Evolutionary conservation across 2,797 vertebrate genomes (phyloP).

Genomic region (Cyclopterus lumpus): DNA sequence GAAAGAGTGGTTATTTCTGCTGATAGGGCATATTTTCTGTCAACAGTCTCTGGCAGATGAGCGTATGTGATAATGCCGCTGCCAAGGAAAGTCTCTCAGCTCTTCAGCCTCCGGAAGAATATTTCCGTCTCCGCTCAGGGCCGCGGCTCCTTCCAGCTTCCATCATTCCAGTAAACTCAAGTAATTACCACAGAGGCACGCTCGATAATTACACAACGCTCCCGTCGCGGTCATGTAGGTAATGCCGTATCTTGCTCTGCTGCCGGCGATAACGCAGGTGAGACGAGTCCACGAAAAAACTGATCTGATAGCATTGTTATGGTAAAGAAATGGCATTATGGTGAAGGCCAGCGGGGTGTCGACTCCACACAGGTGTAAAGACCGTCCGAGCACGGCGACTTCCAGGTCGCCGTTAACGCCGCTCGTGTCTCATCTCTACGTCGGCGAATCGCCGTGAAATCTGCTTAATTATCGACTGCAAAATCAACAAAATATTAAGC

Average conservation of each 20-base stretch:
- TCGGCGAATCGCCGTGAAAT: slow-evolving; percentile 65
- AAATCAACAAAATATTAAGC: slow-evolving; percentile 66
- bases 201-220: slow-evolving; percentile 82
- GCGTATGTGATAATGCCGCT: slow-evolving; percentile 76
- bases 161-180: slow-evolving; percentile 79
- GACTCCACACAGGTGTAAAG: slow-evolving; percentile 49
- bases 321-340: slow-evolving; percentile 70
- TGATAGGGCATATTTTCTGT: slow-evolving; percentile 82
- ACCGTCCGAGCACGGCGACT: not conserved
- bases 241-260: slow-evolving; percentile 78
- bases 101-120: slow-evolving; percentile 71
- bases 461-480: slow-evolving; percentile 65
- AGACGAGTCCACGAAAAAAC: slow-evolving; percentile 82
- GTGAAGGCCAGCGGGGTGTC: slow-evolving; percentile 39
- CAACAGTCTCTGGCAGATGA: slow-evolving; percentile 82
- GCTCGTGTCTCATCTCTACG: slow-evolving; percentile 40
- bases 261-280: slow-evolving; percentile 83
- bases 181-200: slow-evolving; percentile 84
- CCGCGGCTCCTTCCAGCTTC: slow-evolving; percentile 47
- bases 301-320: slow-evolving; percentile 78
- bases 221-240: slow-evolving; percentile 78
- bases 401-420: slow-evolving; percentile 10
- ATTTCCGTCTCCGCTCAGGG: slow-evolving; percentile 63
- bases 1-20: slow-evolving; percentile 75
- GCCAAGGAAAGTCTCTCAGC: slow-evolving; percentile 75